phyloP scores from a whole-genome alignment of 1,140 invertebrate genomes.

The Agrypnia vestita region DNA sequence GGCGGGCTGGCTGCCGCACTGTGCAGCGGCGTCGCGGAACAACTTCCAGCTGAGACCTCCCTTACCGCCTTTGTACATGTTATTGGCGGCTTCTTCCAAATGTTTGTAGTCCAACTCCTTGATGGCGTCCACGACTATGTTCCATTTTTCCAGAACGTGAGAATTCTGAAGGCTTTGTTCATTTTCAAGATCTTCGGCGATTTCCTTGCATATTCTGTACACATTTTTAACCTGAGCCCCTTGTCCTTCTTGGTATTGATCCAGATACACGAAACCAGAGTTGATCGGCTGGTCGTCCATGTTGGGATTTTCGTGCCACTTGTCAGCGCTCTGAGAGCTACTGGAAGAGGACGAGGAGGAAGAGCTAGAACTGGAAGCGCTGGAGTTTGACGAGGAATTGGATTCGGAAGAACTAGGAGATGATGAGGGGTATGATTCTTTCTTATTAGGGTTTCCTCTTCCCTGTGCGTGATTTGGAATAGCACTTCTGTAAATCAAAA shows the following conservation, averaged over 20 bases:
- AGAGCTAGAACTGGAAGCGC: slow-evolving; percentile 34
- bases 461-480: too few species aligned
- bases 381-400: slow-evolving; percentile 56
- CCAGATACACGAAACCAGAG: slow-evolving; percentile 37
- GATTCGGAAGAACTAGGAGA: too few species aligned
- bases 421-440: neutral
- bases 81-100: slow-evolving; percentile 68
- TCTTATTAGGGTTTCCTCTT: neutral
- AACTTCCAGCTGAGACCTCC: slow-evolving; percentile 71
- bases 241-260: slow-evolving; percentile 63
- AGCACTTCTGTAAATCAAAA: slow-evolving; percentile 18
- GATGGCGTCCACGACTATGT: slow-evolving; percentile 73
- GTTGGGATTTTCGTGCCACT: slow-evolving; percentile 50
- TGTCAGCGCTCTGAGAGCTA: slow-evolving; percentile 59
- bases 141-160: slow-evolving; percentile 77
- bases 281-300: slow-evolving; percentile 53
- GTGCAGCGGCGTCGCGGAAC: slow-evolving; percentile 77
- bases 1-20: slow-evolving; percentile 79
- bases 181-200: slow-evolving; percentile 74
- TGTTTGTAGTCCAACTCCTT: slow-evolving; percentile 76
- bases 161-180: slow-evolving; percentile 71
- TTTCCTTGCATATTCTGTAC: slow-evolving; percentile 72
- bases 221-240: slow-evolving; percentile 67
- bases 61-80: slow-evolving; percentile 63
- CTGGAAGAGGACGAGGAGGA: slow-evolving; percentile 36